A percentile compares a stretch with the other conserved stretches of the same genome.
Evolutionary conservation across 2,113 vertebrate species (phyloP).

Genomic region (Sinocyclocheilus rhinocerous): DNA sequence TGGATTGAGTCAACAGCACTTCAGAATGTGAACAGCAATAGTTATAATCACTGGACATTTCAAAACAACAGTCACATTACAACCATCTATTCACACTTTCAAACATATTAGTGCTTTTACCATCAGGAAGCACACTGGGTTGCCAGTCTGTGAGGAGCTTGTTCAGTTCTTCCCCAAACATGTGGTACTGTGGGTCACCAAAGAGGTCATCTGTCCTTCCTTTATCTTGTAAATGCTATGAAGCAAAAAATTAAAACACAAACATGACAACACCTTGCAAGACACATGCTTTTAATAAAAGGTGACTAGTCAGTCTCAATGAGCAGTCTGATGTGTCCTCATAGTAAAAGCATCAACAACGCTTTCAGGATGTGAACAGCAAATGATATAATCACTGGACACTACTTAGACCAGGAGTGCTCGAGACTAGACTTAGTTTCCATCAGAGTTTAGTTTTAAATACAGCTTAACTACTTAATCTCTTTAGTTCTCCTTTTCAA

Average conservation of each 20-base stretch:
- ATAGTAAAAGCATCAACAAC: conserved; percentile 76
- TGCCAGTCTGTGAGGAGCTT: conserved; percentile 93
- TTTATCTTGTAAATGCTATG: conserved; percentile 87
- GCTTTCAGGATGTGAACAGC: conserved; percentile 86
- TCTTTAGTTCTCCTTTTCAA: background rate
- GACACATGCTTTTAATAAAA: too few species aligned
- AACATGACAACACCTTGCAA: background rate
- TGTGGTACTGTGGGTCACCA: conserved; percentile 84
- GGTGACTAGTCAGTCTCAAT: background rate
- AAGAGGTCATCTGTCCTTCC: conserved; percentile 93
- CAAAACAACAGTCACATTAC: background rate
- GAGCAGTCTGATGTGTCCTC: conserved; percentile 71
- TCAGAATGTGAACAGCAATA: conserved; percentile 80
- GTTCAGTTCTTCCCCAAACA: conserved; percentile 91
- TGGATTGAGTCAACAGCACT: conserved; percentile 65
- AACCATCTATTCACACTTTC: background rate
- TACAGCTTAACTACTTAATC: background rate
- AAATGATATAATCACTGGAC: conserved; percentile 82
- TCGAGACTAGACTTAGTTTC: background rate
- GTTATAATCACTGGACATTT: conserved; percentile 74
- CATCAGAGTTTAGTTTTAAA: background rate
- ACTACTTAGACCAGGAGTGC: conserved; percentile 41
- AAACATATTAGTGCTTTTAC: conserved; percentile 71
- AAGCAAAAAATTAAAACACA: conserved; percentile 1
- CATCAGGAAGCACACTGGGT: conserved; percentile 94